Percentiles rank a stretch among this genome's conserved stretches.
These are phyloP conservation scores for Tipula vernalis DNA, from an alignment of 2,888 invertebrate genomes.

Conservation along the genomic window DNA sequence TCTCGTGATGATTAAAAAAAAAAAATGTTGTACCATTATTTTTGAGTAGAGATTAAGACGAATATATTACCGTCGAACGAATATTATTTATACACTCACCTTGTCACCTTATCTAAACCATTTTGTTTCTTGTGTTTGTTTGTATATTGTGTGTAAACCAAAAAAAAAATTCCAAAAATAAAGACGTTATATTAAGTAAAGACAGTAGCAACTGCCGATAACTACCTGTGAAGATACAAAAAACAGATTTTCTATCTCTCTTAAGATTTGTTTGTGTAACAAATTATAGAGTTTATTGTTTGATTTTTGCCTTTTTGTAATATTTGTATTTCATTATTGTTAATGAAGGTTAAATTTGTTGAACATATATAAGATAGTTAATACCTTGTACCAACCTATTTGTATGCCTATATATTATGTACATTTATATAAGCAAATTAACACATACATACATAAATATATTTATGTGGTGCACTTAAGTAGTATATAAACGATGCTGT, in stretches of 20 bases:
- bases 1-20: not conserved
- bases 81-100: not conserved
- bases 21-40: not conserved
- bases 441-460: not conserved
- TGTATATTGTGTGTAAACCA: not conserved
- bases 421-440: not conserved
- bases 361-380: not conserved
- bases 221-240: not conserved
- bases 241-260: not conserved
- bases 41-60: not conserved
- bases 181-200: not conserved
- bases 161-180: not conserved
- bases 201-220: not conserved
- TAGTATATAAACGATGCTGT: not conserved
- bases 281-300: slow-evolving; percentile 4
- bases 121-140: not conserved
- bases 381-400: not conserved
- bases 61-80: not conserved
- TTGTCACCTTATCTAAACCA: not conserved
- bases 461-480: not conserved
- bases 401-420: not conserved
- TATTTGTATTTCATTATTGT: not conserved
- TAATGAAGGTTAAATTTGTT: not conserved
- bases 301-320: not conserved
- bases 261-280: not conserved